Percentiles rank a stretch among this genome's conserved stretches.
Evolutionary conservation across 2,797 vertebrate genomes (phyloP).

Genomic region (Tachyglossus aculeatus): DNA sequence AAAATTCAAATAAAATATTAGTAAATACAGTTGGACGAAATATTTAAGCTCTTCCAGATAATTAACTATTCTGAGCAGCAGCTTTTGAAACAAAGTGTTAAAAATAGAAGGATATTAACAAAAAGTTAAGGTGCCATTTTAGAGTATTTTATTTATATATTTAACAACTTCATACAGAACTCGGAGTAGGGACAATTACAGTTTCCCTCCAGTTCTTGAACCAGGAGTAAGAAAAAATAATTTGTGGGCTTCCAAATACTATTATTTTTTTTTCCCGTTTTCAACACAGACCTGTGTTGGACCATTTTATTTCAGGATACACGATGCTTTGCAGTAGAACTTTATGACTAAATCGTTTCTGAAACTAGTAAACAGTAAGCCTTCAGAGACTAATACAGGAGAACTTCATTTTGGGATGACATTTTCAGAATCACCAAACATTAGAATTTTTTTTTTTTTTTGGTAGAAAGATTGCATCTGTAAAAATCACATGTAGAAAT

Average conservation of each 20-base stretch:
- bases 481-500: conserved; percentile 30
- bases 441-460: background rate
- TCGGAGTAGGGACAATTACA: conserved; percentile 27
- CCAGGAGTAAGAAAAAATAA: conserved; percentile 7
- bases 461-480: conserved; percentile 16
- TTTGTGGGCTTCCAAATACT: conserved; percentile 6
- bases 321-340: conserved; percentile 39
- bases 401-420: conserved; percentile 1
- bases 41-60: conserved; percentile 48
- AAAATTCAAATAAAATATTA: conserved; percentile 44
- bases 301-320: conserved; percentile 29
- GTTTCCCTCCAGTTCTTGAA: conserved; percentile 32
- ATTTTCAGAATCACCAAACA: conserved; percentile 31
- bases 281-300: conserved; percentile 28
- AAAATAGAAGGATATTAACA: conserved; percentile 76
- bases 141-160: conserved; percentile 69
- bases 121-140: conserved; percentile 67
- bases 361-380: conserved; percentile 21
- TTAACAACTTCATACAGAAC: conserved; percentile 58
- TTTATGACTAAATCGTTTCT: conserved; percentile 8
- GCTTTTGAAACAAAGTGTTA: conserved; percentile 69
- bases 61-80: conserved; percentile 77
- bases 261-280: conserved; percentile 3
- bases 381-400: no score
- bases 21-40: conserved; percentile 51